Conservation (phyloP, 2,797 vertebrate species). For the Chrosomus eos region DNA sequence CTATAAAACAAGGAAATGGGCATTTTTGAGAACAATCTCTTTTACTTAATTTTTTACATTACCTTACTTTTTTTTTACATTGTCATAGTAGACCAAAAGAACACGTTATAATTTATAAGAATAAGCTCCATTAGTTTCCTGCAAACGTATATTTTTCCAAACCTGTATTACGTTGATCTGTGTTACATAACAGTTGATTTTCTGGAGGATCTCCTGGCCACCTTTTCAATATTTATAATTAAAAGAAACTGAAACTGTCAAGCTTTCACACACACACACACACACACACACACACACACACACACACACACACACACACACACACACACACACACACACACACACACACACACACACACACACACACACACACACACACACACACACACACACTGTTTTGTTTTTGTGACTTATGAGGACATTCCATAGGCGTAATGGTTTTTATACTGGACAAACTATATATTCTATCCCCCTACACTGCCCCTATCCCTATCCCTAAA, state of each 20-base stretch:
- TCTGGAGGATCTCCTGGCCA: too few relatives aligned
- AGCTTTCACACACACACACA: too few relatives aligned
- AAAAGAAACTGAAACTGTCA: background rate
- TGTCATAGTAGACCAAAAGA: background rate
- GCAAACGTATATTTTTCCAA: background rate
- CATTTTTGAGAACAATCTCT: background rate
- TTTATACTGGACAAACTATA: too few relatives aligned
- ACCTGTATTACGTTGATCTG: background rate
- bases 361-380: too few relatives aligned
- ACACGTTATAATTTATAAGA: background rate
- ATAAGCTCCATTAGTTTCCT: background rate
- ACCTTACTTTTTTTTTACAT: background rate
- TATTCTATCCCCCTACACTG: too few relatives aligned
- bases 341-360: background rate
- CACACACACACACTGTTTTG: too few relatives aligned
- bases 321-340: too few relatives aligned
- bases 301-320: too few relatives aligned
- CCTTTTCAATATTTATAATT: background rate
- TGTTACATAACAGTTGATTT: background rate
- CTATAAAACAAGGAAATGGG: constrained; percentile 70
- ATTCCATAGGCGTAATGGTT: too few relatives aligned
- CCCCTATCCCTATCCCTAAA: too few relatives aligned
- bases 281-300: background rate
- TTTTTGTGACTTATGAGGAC: too few relatives aligned
- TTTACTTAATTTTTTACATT: background rate